Evolutionary conservation across 2,797 vertebrate species (phyloP).

Genomic region (Rhyacichthys aspro): DNA sequence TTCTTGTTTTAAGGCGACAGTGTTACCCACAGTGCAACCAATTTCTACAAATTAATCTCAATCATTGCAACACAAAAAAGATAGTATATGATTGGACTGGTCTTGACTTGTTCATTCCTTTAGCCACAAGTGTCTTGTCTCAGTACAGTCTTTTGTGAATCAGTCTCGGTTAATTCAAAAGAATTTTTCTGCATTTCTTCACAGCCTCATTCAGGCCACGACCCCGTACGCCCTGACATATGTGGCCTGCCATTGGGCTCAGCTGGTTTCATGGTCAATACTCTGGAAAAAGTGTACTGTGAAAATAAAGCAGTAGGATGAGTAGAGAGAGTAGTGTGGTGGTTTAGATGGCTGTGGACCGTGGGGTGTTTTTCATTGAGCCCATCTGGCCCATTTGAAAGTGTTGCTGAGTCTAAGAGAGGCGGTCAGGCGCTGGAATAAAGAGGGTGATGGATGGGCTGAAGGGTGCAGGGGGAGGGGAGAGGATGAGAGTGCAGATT

Average conservation of each 20-base stretch:
- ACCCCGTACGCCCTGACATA: neutral
- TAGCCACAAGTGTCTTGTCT: too few relatives aligned
- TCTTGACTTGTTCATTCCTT: too few relatives aligned
- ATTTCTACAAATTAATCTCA: too few relatives aligned
- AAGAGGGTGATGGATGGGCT: conserved; percentile 53
- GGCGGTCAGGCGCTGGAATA: conserved; percentile 41
- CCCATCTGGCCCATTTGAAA: conserved; percentile 62
- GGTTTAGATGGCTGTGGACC: conserved; percentile 44
- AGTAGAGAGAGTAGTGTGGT: conserved; percentile 21
- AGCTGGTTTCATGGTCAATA: conserved; percentile 18
- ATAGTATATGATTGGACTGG: too few relatives aligned
- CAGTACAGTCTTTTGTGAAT: too few relatives aligned
- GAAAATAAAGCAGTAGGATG: conserved; percentile 27
- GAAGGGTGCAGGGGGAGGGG: conserved; percentile 35
- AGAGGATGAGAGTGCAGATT: conserved; percentile 74
- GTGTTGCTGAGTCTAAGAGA: conserved; percentile 62
- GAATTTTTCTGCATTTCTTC: neutral
- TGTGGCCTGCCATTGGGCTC: conserved; percentile 21
- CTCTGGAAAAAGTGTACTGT: conserved; percentile 16
- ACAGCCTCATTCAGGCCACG: neutral
- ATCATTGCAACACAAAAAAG: too few relatives aligned
- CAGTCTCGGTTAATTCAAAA: too few relatives aligned
- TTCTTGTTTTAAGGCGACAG: too few relatives aligned
- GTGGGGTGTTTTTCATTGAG: conserved; percentile 48
- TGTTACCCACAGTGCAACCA: too few relatives aligned